Percentiles rank a stretch among this genome's conserved stretches.
Evolutionary conservation across 2,113 vertebrate genomes (phyloP).

Genomic region (Hemichromis elongatus): DNA sequence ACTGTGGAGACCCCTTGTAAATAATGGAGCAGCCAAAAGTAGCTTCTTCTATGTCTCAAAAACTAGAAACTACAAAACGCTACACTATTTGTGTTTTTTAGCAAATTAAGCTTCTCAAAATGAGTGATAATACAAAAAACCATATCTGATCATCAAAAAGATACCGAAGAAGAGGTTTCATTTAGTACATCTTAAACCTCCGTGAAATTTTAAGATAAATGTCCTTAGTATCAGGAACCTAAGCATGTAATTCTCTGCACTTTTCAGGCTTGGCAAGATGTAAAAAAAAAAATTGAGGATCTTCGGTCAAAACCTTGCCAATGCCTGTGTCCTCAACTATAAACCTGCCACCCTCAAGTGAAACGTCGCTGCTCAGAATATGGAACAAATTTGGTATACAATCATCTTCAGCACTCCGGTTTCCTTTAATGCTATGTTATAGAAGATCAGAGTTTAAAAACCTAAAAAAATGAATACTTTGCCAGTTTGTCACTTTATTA

Average conservation of each 20-base stretch:
- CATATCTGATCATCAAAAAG: accelerated
- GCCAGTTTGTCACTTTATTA: neutral
- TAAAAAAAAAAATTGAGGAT: neutral
- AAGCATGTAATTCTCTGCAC: neutral
- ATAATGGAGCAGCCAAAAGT: neutral
- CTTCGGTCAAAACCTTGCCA: neutral
- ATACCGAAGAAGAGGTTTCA: neutral
- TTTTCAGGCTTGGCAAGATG: neutral
- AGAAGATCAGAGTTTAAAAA: neutral
- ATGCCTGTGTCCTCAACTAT: neutral
- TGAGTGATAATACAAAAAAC: accelerated
- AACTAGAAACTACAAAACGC: neutral
- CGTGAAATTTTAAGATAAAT: neutral
- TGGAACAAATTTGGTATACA: neutral
- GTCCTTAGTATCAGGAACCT: neutral
- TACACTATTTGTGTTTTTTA: neutral
- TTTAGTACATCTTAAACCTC: neutral
- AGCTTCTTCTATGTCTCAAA: neutral
- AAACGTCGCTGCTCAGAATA: neutral
- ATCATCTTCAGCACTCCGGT: neutral
- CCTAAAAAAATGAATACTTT: neutral
- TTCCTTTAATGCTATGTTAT: neutral
- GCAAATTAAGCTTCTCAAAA: accelerated
- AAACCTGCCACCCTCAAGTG: neutral
- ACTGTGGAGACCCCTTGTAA: neutral